phyloP scores from a whole-genome alignment of 2,113 vertebrate genomes.

The Phylloscopus whistleri region DNA sequence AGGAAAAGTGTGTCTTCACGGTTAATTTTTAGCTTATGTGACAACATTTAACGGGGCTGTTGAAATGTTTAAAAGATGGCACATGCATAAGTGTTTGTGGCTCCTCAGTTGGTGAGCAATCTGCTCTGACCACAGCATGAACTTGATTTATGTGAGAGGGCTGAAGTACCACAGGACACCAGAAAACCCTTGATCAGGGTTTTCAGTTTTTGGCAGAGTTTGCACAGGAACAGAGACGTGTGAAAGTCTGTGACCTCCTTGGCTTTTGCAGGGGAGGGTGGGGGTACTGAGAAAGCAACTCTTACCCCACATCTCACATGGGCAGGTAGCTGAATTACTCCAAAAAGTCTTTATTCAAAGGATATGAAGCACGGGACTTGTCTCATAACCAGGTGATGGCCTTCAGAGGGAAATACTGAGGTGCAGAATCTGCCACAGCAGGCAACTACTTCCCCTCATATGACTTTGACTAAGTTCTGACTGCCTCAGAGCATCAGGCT shows the following conservation, averaged over 20 bases:
- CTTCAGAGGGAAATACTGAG: not conserved
- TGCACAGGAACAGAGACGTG: not conserved
- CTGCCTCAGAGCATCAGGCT: not conserved
- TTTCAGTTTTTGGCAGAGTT: not conserved
- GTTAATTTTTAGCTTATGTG: not conserved
- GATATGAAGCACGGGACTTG: not conserved
- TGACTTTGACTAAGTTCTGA: not conserved
- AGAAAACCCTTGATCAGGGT: not conserved
- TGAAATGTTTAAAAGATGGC: not conserved
- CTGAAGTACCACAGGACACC: not conserved
- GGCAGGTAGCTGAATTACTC: not conserved
- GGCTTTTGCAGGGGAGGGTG: not conserved
- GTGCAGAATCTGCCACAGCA: not conserved
- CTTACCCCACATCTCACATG: not conserved
- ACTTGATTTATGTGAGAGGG: not conserved
- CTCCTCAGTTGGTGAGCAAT: not conserved
- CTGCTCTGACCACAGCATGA: slow-evolving; percentile 4
- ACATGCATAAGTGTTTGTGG: not conserved
- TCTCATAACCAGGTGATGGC: not conserved
- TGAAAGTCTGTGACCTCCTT: not conserved
- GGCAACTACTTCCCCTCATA: not conserved
- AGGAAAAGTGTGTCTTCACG: not conserved
- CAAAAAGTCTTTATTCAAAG: not conserved
- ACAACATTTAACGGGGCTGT: not conserved
- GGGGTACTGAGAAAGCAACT: not conserved